Conservation (phyloP, 2,888 invertebrate species). For the Pristionchus maxplancki region DNA sequence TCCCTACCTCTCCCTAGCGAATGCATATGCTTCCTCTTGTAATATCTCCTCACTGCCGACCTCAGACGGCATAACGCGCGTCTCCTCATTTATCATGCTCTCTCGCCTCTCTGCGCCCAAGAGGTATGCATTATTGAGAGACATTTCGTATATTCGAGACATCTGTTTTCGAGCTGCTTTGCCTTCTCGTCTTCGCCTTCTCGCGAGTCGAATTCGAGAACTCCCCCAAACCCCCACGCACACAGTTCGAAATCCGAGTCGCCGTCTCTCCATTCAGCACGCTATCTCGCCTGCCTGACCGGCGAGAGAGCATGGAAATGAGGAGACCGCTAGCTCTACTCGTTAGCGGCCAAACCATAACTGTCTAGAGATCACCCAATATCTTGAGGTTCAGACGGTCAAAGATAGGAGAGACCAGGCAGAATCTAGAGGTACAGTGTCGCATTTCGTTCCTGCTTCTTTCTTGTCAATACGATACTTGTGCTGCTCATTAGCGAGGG, state of each 20-base stretch:
- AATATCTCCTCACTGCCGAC: neutral
- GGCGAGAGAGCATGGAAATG: too few species aligned
- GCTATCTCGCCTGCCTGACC: too few species aligned
- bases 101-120: neutral
- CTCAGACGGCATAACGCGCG: neutral
- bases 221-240: neutral
- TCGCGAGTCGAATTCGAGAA: conserved; percentile 22
- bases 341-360: neutral
- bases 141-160: neutral
- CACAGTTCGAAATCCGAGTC: too few species aligned
- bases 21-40: neutral
- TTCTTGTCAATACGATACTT: neutral
- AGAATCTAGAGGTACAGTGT: neutral
- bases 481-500: neutral
- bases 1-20: neutral
- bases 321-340: too few species aligned
- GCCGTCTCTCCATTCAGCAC: too few species aligned
- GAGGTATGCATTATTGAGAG: neutral
- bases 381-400: neutral
- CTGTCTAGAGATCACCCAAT: neutral
- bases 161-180: neutral
- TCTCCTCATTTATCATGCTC: neutral
- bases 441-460: neutral
- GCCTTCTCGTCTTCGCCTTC: neutral
- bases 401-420: neutral